Evolutionary conservation across 2,888 invertebrate genomes (phyloP).

Genomic region (Drosophila anomelani): DNA sequence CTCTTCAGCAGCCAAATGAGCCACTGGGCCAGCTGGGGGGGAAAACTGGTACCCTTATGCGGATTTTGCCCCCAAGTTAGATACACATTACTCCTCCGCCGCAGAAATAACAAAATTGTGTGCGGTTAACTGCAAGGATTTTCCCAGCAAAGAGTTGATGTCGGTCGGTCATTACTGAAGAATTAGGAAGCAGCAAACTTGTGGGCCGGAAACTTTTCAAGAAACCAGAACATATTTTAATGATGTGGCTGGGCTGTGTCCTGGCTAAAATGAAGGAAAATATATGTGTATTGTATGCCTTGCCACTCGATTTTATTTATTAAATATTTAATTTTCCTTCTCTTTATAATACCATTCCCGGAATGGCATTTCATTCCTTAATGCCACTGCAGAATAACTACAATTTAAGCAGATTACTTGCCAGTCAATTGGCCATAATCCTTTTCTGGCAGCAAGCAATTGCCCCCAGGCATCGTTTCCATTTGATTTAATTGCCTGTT

Average conservation of each 20-base stretch:
- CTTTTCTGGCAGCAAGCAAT: conserved; percentile 6
- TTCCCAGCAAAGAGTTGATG: conserved; percentile 19
- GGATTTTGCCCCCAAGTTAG: conserved; percentile 51
- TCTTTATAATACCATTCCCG: neutral
- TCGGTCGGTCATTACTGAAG: conserved; percentile 35
- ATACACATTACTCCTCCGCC: conserved; percentile 67
- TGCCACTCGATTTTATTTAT: neutral
- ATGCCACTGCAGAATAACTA: conserved; percentile 11
- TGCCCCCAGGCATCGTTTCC: conserved; percentile 16
- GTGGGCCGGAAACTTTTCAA: conserved; percentile 22
- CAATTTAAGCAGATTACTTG: conserved; percentile 35
- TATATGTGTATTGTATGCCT: too few relatives aligned
- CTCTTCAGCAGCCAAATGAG: conserved; percentile 69
- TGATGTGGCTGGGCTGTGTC: conserved; percentile 17
- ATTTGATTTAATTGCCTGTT: conserved; percentile 43
- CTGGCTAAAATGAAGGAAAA: neutral
- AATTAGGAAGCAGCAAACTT: conserved; percentile 22
- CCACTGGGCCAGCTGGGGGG: conserved; percentile 66
- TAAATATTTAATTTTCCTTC: neutral
- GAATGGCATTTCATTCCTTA: conserved; percentile 1
- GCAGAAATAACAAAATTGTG: conserved; percentile 76
- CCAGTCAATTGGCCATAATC: conserved; percentile 17
- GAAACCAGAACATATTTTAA: conserved; percentile 22
- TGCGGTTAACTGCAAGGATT: conserved; percentile 66
- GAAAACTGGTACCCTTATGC: conserved; percentile 47